Conservation (phyloP, 2,888 invertebrate species). For the Beris chalybata region DNA sequence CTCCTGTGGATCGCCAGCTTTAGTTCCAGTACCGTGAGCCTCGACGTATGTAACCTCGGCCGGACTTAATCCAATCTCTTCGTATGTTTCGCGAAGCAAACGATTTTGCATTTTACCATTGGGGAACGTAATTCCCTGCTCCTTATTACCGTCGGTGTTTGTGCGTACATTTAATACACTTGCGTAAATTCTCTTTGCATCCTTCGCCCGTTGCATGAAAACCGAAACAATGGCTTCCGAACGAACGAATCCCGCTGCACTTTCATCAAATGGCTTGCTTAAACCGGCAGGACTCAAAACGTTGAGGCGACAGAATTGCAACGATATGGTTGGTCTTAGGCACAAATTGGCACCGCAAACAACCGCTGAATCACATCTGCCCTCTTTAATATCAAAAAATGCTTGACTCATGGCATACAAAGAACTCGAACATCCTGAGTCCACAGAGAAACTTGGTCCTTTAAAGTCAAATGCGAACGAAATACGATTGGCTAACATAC, state of each 20-base stretch:
- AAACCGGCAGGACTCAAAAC: conserved; percentile 84
- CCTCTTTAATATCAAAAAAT: conserved; percentile 74
- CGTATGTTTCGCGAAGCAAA: conserved; percentile 83
- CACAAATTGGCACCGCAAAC: conserved; percentile 92
- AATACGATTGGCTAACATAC: conserved; percentile 96
- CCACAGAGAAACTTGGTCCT: conserved; percentile 93
- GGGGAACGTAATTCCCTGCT: conserved; percentile 87
- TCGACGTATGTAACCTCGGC: conserved; percentile 87
- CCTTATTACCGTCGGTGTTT: conserved; percentile 92
- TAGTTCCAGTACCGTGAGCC: conserved; percentile 98
- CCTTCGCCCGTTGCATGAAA: conserved; percentile 76
- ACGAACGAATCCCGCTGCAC: conserved; percentile 89
- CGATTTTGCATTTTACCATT: conserved; percentile 78
- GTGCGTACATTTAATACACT: conserved; percentile 84
- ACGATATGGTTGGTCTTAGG: conserved; percentile 85
- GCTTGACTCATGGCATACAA: conserved; percentile 90
- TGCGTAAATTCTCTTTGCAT: conserved; percentile 81
- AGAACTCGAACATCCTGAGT: conserved; percentile 97
- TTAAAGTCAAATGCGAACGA: conserved; percentile 94
- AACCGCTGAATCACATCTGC: conserved; percentile 94
- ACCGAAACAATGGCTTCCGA: conserved; percentile 85
- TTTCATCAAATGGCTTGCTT: conserved; percentile 93
- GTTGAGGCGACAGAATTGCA: conserved; percentile 90
- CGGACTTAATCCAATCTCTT: conserved; percentile 80
- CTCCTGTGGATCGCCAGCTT: conserved; percentile 98